Evolutionary conservation across 2,113 vertebrate species (phyloP).

Genomic region (Ramphastos sulfuratus): DNA sequence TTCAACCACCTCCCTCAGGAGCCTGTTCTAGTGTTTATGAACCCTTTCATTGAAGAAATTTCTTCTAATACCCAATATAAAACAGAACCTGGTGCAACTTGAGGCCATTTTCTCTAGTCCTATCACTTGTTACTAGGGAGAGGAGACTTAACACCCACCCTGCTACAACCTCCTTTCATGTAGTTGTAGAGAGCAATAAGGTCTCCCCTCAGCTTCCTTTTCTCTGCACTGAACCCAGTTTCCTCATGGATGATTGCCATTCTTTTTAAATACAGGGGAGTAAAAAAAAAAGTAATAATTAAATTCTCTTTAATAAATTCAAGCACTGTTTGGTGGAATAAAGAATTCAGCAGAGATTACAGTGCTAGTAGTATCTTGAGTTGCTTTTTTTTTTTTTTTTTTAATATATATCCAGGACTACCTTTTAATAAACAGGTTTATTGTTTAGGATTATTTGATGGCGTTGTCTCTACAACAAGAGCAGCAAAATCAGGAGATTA

Average conservation of each 20-base stretch:
- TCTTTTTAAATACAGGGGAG: neutral
- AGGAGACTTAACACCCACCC: no score
- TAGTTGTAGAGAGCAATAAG: no score
- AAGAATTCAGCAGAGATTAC: neutral
- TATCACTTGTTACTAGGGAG: no score
- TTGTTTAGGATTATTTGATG: conserved; percentile 94
- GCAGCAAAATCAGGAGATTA: conserved; percentile 92
- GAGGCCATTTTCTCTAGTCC: no score
- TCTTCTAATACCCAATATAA: no score
- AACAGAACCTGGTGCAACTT: no score
- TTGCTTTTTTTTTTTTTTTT: neutral
- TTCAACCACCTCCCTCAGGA: no score
- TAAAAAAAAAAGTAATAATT: accelerated
- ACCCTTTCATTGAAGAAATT: no score
- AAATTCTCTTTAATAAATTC: neutral
- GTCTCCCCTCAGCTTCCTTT: no score
- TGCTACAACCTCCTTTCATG: no score
- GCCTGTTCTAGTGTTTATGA: no score
- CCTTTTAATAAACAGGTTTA: neutral
- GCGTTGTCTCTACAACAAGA: conserved; percentile 98
- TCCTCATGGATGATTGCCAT: neutral
- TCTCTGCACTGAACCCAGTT: no score
- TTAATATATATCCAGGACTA: neutral
- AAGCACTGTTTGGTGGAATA: neutral
- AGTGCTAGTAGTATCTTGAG: neutral